Percentiles rank a stretch among this genome's conserved stretches.
These are phyloP conservation scores for Anthophora plumipes DNA, from an alignment of 2,888 invertebrate species.

Conservation along the genomic window DNA sequence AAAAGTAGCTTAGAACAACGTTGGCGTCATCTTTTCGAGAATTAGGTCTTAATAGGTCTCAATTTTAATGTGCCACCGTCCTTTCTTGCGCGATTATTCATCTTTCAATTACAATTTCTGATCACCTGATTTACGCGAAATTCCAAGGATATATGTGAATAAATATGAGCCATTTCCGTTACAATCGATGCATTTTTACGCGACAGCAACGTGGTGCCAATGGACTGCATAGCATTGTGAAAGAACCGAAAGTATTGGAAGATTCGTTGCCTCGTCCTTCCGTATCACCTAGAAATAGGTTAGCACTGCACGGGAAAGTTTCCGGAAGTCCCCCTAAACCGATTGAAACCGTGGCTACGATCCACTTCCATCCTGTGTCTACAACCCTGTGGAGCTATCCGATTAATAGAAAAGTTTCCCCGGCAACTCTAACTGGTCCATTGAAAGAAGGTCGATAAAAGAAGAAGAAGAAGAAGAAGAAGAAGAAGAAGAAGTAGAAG, in stretches of 20 bases:
- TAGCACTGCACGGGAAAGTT: conserved; percentile 10
- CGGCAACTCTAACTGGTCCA: conserved; percentile 23
- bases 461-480: background rate
- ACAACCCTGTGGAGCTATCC: conserved; percentile 51
- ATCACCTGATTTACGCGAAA: no score
- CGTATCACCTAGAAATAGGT: conserved; percentile 8
- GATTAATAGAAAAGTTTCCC: conserved; percentile 75
- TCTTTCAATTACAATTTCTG: no score
- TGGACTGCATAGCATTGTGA: no score
- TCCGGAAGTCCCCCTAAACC: background rate
- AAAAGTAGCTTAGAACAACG: background rate
- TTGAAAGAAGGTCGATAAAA: conserved; percentile 27
- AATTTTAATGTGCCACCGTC: no score
- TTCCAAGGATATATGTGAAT: no score
- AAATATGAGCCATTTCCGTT: no score
- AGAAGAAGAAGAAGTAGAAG: background rate
- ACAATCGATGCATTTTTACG: no score
- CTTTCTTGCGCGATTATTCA: no score
- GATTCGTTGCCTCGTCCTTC: background rate
- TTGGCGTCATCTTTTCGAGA: no score
- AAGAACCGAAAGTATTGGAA: no score
- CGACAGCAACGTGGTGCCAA: no score
- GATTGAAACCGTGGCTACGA: conserved; percentile 22
- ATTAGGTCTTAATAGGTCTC: no score
- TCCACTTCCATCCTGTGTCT: background rate